Conservation (phyloP, 2,888 invertebrate species). For the Lasius fuliginosus region DNA sequence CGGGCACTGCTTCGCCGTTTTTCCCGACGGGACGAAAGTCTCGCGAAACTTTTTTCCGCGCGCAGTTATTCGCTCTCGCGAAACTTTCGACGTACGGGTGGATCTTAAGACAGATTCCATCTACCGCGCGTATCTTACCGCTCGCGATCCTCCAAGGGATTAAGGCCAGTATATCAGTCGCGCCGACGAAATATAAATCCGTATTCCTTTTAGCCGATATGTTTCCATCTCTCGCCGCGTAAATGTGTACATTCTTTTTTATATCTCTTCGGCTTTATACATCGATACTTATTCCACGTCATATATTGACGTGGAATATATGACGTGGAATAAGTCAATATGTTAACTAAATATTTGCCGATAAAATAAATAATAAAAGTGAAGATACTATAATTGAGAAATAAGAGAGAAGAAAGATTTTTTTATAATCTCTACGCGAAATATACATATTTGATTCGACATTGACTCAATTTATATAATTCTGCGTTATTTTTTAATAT, state of each 20-base stretch:
- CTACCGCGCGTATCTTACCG: constrained; percentile 38
- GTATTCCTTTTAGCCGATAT: constrained; percentile 21
- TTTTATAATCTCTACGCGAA: constrained; percentile 4
- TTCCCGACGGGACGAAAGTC: constrained; percentile 55
- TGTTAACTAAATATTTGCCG: not conserved
- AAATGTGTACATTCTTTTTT: not conserved
- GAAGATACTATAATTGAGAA: not conserved
- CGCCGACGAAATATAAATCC: constrained; percentile 49
- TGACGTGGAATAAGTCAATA: not conserved
- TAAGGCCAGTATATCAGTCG: constrained; percentile 50
- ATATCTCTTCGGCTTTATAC: not conserved
- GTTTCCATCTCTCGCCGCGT: constrained; percentile 29
- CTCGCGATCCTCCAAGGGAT: constrained; percentile 59
- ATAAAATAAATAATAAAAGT: not conserved
- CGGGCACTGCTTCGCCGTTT: constrained; percentile 19
- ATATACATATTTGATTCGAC: constrained; percentile 5
- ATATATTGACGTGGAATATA: not conserved
- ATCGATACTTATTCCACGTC: not conserved
- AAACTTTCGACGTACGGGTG: constrained; percentile 64
- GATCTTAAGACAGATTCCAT: constrained; percentile 64
- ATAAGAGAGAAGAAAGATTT: not conserved
- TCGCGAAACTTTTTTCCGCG: constrained; percentile 57
- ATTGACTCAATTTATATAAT: not conserved
- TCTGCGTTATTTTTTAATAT: constrained; percentile 42
- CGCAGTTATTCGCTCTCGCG: constrained; percentile 56